These are phyloP conservation scores for Semibalanus balanoides DNA, from an alignment of 1,140 invertebrate genomes.

Conservation along the genomic window DNA sequence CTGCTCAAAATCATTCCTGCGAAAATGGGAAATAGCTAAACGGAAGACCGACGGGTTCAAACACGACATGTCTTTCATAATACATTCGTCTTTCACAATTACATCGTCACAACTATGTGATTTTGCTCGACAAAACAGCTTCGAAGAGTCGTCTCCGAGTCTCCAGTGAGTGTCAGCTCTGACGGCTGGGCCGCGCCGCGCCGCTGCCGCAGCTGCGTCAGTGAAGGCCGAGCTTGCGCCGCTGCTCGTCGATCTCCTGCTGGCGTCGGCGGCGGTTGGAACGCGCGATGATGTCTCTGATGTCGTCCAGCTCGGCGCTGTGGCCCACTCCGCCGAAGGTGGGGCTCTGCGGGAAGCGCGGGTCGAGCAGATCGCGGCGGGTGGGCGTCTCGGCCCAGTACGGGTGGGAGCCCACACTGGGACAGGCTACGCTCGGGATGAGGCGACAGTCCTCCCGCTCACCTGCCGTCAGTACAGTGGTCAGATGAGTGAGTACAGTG, in stretches of 20 bases:
- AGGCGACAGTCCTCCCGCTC: neutral
- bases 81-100: no score
- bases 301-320: neutral
- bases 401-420: neutral
- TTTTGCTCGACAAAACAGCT: no score
- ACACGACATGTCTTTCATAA: no score
- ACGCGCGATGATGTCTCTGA: neutral
- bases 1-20: no score
- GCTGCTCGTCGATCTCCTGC: neutral
- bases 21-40: no score
- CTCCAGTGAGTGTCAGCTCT: no score
- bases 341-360: neutral
- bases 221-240: neutral
- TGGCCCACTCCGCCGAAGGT: neutral
- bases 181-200: no score
- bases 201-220: no score
- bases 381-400: neutral
- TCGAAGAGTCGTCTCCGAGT: no score
- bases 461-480: neutral
- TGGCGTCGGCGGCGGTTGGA: neutral
- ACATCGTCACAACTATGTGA: no score
- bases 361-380: neutral
- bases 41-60: no score
- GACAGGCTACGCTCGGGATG: neutral
- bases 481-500: no score